A percentile compares a stretch with the other conserved stretches of the same genome.
phyloP scores from a whole-genome alignment of 2,888 invertebrate species.

The Petrolisthes manimaculis region DNA sequence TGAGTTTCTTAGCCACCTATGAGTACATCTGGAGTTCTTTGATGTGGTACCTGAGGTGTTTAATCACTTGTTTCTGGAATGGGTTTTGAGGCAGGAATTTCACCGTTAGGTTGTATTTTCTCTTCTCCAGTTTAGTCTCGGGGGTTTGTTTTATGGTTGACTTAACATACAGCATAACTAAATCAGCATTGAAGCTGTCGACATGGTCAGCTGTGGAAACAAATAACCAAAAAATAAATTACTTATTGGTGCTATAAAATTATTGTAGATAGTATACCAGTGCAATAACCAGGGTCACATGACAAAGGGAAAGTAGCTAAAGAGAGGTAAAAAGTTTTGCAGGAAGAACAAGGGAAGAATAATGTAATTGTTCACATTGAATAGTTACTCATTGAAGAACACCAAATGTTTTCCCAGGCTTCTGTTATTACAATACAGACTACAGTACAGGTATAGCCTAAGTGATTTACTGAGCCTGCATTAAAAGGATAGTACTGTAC shows the following conservation, averaged over 20 bases:
- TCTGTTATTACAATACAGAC: too few relatives aligned
- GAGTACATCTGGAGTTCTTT: conserved; percentile 63
- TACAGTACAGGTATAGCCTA: too few relatives aligned
- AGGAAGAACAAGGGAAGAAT: too few relatives aligned
- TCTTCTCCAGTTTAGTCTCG: conserved; percentile 16
- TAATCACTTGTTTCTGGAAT: conserved; percentile 51
- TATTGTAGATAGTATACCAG: too few relatives aligned
- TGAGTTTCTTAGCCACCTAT: conserved; percentile 53
- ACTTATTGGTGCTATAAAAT: neutral
- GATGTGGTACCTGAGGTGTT: conserved; percentile 47
- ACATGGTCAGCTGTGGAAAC: conserved; percentile 62
- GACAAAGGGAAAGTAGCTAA: too few relatives aligned
- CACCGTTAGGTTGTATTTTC: conserved; percentile 55
- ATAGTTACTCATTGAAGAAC: too few relatives aligned
- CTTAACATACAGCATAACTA: conserved; percentile 54
- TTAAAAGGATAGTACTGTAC: too few relatives aligned
- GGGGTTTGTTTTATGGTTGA: conserved; percentile 26
- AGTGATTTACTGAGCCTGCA: too few relatives aligned
- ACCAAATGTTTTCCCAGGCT: too few relatives aligned
- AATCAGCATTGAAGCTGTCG: conserved; percentile 65
- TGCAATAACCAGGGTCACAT: neutral
- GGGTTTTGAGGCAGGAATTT: conserved; percentile 60
- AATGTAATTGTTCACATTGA: too few relatives aligned
- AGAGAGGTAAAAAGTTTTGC: too few relatives aligned
- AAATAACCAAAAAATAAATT: neutral